These are phyloP conservation scores for Sinelater perroti DNA, from an alignment of 2,888 invertebrate genomes.

Conservation along the genomic window DNA sequence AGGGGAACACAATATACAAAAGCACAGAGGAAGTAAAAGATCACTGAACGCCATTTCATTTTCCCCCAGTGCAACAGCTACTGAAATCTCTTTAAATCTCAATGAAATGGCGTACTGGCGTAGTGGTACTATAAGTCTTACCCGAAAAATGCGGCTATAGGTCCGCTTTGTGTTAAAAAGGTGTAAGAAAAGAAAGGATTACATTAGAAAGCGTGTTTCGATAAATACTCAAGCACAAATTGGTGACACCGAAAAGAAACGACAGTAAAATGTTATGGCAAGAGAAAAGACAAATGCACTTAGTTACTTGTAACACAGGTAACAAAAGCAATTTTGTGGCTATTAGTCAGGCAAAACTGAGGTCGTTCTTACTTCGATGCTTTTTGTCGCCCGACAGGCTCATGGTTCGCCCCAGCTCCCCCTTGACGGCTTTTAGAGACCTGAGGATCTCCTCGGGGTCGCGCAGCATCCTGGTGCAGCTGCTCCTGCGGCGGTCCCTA, in stretches of 20 bases:
- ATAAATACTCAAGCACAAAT: conserved; percentile 35
- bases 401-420: conserved; percentile 83
- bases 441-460: conserved; percentile 87
- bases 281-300: conserved; percentile 13
- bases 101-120: conserved; percentile 27
- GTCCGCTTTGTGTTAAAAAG: conserved; percentile 56
- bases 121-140: conserved; percentile 50
- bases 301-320: too few relatives aligned
- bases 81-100: background rate
- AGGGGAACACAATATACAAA: conserved; percentile 34
- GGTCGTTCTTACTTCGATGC: conserved; percentile 64
- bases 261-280: conserved; percentile 2
- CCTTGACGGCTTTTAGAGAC: conserved; percentile 81
- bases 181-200: conserved; percentile 54
- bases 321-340: too few relatives aligned
- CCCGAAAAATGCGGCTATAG: conserved; percentile 55
- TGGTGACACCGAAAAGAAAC: conserved; percentile 22
- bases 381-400: conserved; percentile 74
- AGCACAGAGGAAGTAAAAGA: conserved; percentile 36
- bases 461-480: conserved; percentile 75
- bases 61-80: background rate
- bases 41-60: conserved; percentile 28
- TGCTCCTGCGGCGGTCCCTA: conserved; percentile 80
- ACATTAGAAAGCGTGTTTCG: conserved; percentile 48
- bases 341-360: conserved; percentile 4